Conservation (phyloP, 2,888 invertebrate genomes). For the Cephus nigrinus region DNA sequence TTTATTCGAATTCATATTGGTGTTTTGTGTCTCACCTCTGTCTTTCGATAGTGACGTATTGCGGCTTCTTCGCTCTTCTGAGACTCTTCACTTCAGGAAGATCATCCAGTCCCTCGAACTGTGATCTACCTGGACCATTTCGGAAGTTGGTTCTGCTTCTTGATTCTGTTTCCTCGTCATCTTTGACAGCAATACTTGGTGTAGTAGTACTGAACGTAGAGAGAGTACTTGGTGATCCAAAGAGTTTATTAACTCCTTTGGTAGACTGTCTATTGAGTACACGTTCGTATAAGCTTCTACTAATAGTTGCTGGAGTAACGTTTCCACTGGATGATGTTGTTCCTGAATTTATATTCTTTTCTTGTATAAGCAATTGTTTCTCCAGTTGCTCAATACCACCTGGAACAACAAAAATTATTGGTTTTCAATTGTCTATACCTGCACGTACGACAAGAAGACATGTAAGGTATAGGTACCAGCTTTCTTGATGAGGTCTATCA, state of each 20-base stretch:
- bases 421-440: not conserved
- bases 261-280: conserved; percentile 70
- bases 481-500: conserved; percentile 86
- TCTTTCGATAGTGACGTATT: conserved; percentile 80
- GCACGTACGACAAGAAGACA: not conserved
- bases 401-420: conserved; percentile 46
- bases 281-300: conserved; percentile 81
- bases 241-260: conserved; percentile 9
- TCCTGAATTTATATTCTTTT: conserved; percentile 62
- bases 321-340: conserved; percentile 34
- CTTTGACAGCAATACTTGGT: conserved; percentile 59
- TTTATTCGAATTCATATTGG: not conserved
- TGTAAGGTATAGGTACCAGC: conserved; percentile 70
- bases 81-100: conserved; percentile 61
- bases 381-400: conserved; percentile 88
- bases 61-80: conserved; percentile 69
- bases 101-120: conserved; percentile 65
- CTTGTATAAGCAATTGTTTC: conserved; percentile 76
- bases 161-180: conserved; percentile 18
- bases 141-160: conserved; percentile 46
- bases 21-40: conserved; percentile 66
- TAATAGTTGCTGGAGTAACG: conserved; percentile 76
- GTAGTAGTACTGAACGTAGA: conserved; percentile 20
- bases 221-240: not conserved
- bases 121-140: conserved; percentile 71